phyloP scores from a whole-genome alignment of 2,113 vertebrate species.

The cat (Felis catus) region F.catus_Fca126_mat1.0 CM031423.1:81989001-81989500 shows the following conservation, averaged over 20 bases:
- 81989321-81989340: not conserved
- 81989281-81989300: not conserved
- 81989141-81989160: rapidly evolving
- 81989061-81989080: not conserved
- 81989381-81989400: not conserved
- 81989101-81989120: not conserved
- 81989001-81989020: not conserved
- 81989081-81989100: rapidly evolving
- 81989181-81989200: not conserved
- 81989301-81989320: not conserved
- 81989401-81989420: not conserved
- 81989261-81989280: not conserved
- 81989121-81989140: not conserved
- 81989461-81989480: not conserved
- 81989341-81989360: not conserved
- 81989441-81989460: not conserved
- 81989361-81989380: not conserved
- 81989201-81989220: not conserved
- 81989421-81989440: not conserved
- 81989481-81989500: not conserved
- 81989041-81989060: not conserved
- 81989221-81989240: not conserved
- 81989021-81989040: not conserved
- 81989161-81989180: not conserved
- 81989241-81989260: not conserved